Conservation (phyloP, 1,140 invertebrate species). For the Euglossa dilemma region DNA sequence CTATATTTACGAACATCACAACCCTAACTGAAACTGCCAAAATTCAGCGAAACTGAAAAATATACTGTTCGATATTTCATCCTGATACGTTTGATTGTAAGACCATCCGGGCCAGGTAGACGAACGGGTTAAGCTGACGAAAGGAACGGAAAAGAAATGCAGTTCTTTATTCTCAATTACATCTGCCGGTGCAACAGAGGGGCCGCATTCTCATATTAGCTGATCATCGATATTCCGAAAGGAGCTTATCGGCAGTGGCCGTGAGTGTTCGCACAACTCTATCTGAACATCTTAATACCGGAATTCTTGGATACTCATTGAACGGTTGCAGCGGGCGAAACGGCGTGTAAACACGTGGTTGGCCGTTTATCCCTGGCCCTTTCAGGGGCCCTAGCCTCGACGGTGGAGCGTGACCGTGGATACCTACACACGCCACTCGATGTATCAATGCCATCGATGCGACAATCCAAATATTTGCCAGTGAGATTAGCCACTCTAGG, state of each 20-base stretch:
- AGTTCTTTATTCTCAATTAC: conserved; percentile 53
- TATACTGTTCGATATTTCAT: no score
- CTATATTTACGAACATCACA: no score
- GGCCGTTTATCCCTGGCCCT: conserved; percentile 45
- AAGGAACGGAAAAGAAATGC: conserved; percentile 17
- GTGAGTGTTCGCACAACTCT: conserved; percentile 56
- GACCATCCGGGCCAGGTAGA: background rate
- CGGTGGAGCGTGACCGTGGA: conserved; percentile 5
- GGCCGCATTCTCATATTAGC: conserved; percentile 40
- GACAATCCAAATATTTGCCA: conserved; percentile 83
- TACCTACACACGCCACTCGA: conserved; percentile 69
- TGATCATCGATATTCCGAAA: conserved; percentile 56
- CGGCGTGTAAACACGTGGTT: conserved; percentile 62
- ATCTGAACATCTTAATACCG: conserved; percentile 75
- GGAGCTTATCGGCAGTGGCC: conserved; percentile 35
- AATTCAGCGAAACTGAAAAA: no score
- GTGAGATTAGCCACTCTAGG: conserved; percentile 76
- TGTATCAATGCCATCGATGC: conserved; percentile 78
- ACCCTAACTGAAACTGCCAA: no score
- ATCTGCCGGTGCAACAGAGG: conserved; percentile 41
- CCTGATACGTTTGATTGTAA: no score
- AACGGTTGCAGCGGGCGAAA: conserved; percentile 42
- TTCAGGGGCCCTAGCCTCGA: conserved; percentile 46
- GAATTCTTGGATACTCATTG: conserved; percentile 63
- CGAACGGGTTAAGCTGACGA: conserved; percentile 16